A percentile compares a stretch with the other conserved stretches of the same genome.
Evolutionary conservation across 2,888 invertebrate species (phyloP).

Genomic region (Papilio protenor): DNA sequence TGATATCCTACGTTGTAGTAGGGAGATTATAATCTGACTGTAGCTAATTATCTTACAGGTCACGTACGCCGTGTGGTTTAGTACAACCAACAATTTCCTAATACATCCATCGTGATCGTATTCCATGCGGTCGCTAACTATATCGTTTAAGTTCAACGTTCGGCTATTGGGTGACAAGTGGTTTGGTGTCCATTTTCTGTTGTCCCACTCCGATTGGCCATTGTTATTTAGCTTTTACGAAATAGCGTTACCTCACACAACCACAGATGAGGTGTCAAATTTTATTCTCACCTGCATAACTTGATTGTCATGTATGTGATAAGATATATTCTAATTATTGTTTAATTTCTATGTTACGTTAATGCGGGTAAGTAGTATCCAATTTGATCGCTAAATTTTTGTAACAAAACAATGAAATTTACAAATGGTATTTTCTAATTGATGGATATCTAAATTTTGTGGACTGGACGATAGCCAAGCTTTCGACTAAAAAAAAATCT

Average conservation of each 20-base stretch:
- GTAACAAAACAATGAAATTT: neutral
- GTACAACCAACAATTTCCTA: constrained; percentile 30
- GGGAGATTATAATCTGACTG: neutral
- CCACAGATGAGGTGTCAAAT: constrained; percentile 62
- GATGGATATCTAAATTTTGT: neutral
- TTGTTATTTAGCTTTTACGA: constrained; percentile 38
- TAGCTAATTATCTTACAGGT: constrained; percentile 27
- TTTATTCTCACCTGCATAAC: constrained; percentile 55
- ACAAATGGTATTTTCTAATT: neutral
- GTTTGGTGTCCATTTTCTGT: constrained; percentile 33
- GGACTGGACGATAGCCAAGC: neutral
- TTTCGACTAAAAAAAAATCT: neutral
- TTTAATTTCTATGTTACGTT: constrained; percentile 52
- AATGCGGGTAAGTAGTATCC: constrained; percentile 1
- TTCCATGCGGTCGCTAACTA: constrained; percentile 18
- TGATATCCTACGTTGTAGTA: constrained; percentile 4
- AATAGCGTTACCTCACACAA: constrained; percentile 53
- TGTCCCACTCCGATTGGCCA: constrained; percentile 30
- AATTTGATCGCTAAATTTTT: neutral
- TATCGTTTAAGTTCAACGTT: constrained; percentile 37
- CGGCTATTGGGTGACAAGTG: constrained; percentile 35
- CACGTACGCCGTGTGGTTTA: constrained; percentile 27
- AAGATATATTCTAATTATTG: constrained; percentile 47
- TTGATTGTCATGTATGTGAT: constrained; percentile 57
- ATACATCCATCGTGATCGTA: constrained; percentile 24